Base-by-base conservation (phyloP, 1,140 invertebrate species). In the Nixonia krombeini region DNA sequence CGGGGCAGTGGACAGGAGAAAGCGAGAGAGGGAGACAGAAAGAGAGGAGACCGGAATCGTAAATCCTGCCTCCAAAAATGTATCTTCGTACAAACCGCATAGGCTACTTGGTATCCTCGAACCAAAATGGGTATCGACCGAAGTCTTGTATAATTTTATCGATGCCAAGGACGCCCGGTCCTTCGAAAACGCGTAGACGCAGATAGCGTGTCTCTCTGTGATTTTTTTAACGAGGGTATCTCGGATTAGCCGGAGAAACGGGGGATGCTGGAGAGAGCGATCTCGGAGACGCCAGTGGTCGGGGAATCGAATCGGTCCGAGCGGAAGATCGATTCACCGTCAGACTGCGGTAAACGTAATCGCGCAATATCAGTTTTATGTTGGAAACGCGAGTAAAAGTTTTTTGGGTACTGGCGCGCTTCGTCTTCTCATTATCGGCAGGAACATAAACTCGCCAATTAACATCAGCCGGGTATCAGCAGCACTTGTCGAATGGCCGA, bases 1-100 rank as follows among this genome's bases (percentile, higher is more conserved):
- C 56, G 52, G 58, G 33, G 50, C 29, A 42, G 49, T 50, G n/a
- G n/a, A n/a, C 40, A 55, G 53, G 37, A 57, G 31, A 61, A 35
- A 55, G n/a, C 56, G 52, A 63, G 33, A 45, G 29, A 42, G 49
- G 45, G n/a, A n/a, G n/a, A 33, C 51, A 53, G 37, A 57, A 26
- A 61, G 29, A 55, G 71, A 76, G 74, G 70, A 63, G 73, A 52
- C 51, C 57, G 55, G 73, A 75, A 78, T 79, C 73, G 67, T 76
- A 78, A 81, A 80, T 74, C 70, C 66, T 41, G 37, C 53, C 63
- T 59, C 52, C 58, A 66, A 71, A 71, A 71, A 62, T 58, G 61
- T 65, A 70, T 61, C 61, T 47, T 49, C 38, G 55, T 57, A 44
- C 37, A 55, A 52, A 63, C 57, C 59, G 66, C 66, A 63, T 63